Conservation (phyloP, 2,888 invertebrate species). For the Drosophila lacicola region DNA sequence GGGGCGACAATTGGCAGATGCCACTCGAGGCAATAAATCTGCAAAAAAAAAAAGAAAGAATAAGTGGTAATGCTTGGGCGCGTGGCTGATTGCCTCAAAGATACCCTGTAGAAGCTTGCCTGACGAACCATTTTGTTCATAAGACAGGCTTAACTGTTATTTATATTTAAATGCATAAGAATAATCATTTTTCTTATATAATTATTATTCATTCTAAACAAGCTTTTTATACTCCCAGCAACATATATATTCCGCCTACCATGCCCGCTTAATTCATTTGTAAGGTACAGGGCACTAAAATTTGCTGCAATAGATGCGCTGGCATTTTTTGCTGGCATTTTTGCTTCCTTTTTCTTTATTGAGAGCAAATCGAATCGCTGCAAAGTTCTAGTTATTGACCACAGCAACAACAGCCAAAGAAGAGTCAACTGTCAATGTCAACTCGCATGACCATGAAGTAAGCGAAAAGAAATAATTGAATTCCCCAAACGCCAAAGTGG, state of each 20-base stretch:
- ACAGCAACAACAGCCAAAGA: constrained; percentile 35
- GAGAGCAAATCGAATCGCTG: constrained; percentile 15
- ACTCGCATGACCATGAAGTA: constrained; percentile 62
- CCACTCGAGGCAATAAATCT: constrained; percentile 73
- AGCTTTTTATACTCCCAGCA: too few relatives aligned
- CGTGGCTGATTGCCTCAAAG: background rate
- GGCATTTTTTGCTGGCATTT: constrained; percentile 34
- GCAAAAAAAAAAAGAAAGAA: constrained; percentile 38
- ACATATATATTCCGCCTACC: background rate
- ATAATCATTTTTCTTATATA: background rate
- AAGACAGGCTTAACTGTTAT: background rate
- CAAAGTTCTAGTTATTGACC: constrained; percentile 63
- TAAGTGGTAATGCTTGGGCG: background rate
- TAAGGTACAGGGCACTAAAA: constrained; percentile 16
- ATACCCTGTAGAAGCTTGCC: constrained; percentile 13
- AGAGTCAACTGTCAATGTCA: constrained; percentile 65
- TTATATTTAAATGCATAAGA: background rate
- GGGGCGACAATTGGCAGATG: constrained; percentile 74
- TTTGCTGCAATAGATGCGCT: constrained; percentile 14
- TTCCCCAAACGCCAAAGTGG: constrained; percentile 82
- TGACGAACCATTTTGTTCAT: too few relatives aligned
- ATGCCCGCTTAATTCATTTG: background rate
- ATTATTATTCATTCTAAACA: background rate
- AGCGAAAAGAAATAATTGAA: constrained; percentile 78
- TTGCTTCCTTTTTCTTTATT: constrained; percentile 12